These are phyloP conservation scores for Chionoecetes opilio DNA, from an alignment of 1,140 invertebrate species.

Conservation along the genomic window DNA sequence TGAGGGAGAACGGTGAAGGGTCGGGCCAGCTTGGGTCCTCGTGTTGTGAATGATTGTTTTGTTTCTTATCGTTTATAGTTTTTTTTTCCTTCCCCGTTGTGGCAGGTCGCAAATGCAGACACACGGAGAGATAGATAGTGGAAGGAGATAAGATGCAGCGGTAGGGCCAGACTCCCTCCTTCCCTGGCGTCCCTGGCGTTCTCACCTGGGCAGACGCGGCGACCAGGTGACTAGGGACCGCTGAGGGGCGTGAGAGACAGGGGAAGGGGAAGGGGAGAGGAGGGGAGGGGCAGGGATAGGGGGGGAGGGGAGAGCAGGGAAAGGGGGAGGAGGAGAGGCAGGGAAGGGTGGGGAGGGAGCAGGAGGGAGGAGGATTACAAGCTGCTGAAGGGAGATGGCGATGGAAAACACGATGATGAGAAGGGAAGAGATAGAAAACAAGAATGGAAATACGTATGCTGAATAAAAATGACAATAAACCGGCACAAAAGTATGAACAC, in stretches of 20 bases:
- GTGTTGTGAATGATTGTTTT: slow-evolving; percentile 49
- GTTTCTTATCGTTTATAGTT: slow-evolving; percentile 35
- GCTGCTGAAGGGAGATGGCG: background rate
- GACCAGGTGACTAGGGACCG: background rate
- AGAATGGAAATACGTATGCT: too few species aligned
- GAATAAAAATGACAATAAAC: too few species aligned
- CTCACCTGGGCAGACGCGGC: background rate
- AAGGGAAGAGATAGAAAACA: background rate
- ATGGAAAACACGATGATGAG: background rate
- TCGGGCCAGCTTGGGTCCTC: background rate
- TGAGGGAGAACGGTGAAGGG: background rate
- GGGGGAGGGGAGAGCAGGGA: background rate
- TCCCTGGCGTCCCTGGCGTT: background rate
- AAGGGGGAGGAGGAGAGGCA: background rate
- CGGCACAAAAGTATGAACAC: too few species aligned
- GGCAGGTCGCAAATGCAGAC: slow-evolving; percentile 52
- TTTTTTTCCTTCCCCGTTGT: slow-evolving; percentile 12
- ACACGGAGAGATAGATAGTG: slow-evolving; percentile 37
- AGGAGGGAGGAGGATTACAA: background rate
- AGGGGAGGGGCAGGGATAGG: background rate
- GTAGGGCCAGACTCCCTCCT: too few species aligned
- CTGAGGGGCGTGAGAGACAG: too few species aligned
- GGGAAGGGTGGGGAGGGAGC: too few species aligned
- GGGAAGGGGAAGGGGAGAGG: background rate
- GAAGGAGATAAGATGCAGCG: background rate